A percentile compares a stretch with the other conserved stretches of the same genome.
phyloP scores from a whole-genome alignment of 2,888 invertebrate species.

The Mamestra brassicae region DNA sequence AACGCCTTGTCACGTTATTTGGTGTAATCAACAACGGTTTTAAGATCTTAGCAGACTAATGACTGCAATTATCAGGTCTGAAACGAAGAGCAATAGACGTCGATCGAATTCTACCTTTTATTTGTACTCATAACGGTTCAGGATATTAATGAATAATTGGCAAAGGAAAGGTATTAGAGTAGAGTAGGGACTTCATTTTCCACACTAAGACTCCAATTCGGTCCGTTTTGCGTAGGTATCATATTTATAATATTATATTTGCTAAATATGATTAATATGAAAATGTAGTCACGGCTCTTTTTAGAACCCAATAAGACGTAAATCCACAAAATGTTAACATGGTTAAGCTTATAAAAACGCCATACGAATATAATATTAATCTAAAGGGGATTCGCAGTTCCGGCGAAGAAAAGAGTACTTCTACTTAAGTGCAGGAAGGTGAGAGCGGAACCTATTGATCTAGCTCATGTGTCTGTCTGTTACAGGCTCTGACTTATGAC shows the following conservation, averaged over 20 bases:
- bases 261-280: background rate
- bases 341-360: slow-evolving; percentile 24
- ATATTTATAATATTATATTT: background rate
- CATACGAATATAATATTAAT: slow-evolving; percentile 35
- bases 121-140: background rate
- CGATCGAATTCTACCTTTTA: background rate
- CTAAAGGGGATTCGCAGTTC: slow-evolving; percentile 37
- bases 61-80: background rate
- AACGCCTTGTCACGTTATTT: slow-evolving; percentile 8
- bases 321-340: background rate
- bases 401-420: slow-evolving; percentile 23
- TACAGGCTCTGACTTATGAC: slow-evolving; percentile 24
- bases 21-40: slow-evolving; percentile 12
- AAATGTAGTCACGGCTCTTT: background rate
- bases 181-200: too few species aligned
- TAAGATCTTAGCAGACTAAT: background rate
- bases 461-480: slow-evolving; percentile 32
- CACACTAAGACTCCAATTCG: too few species aligned
- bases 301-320: background rate
- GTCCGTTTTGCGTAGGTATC: too few species aligned
- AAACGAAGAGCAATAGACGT: background rate
- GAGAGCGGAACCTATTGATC: slow-evolving; percentile 56
- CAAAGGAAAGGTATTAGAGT: background rate
- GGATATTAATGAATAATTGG: background rate
- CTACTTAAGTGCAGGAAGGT: slow-evolving; percentile 36